Percentiles rank a stretch among this genome's conserved stretches.
These are phyloP conservation scores for Calameuta idolon DNA, from an alignment of 2,888 invertebrate genomes.

Conservation along the genomic window DNA sequence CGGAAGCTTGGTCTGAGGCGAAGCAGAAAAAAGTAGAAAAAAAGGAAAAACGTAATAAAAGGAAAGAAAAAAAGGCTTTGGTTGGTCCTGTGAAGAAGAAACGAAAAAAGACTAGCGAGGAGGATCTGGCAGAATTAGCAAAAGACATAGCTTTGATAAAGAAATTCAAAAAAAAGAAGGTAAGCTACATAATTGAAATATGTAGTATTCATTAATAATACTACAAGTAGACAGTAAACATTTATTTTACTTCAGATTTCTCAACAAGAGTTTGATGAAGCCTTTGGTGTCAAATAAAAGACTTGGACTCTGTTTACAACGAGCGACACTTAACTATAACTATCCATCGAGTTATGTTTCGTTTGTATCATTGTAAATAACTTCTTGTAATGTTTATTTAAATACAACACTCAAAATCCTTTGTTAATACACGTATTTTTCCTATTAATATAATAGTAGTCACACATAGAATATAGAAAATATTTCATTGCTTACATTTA, in stretches of 20 bases:
- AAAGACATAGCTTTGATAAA: conserved; percentile 87
- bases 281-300: conserved; percentile 55
- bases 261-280: conserved; percentile 66
- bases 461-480: no score
- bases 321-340: no score
- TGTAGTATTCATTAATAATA: no score
- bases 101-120: conserved; percentile 73
- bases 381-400: no score
- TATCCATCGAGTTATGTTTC: no score
- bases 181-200: conserved; percentile 38
- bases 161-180: conserved; percentile 87
- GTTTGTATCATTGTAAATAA: not conserved
- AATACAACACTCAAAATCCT: no score
- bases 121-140: conserved; percentile 82
- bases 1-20: conserved; percentile 82
- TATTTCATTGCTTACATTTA: no score
- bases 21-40: conserved; percentile 78
- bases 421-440: no score
- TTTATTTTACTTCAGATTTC: conserved; percentile 62
- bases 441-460: no score
- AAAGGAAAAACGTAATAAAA: conserved; percentile 73
- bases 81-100: conserved; percentile 62
- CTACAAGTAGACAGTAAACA: no score
- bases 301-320: not conserved
- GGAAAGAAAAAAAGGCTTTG: conserved; percentile 71